phyloP scores from a whole-genome alignment of 1,140 invertebrate species.

The Ceratina japonica region DNA sequence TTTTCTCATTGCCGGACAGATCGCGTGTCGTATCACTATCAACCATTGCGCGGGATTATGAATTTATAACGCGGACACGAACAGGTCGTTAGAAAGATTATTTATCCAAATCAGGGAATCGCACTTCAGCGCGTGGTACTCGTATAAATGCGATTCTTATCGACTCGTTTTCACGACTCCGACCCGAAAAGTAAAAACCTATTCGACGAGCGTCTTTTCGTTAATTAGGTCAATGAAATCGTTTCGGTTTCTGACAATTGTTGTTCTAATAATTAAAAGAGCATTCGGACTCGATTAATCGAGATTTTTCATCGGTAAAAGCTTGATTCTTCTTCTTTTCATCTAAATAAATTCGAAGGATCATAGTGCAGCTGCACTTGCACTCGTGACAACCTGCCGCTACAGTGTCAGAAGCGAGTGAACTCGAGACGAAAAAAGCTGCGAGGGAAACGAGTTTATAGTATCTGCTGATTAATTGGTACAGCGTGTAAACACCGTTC shows the following conservation, averaged over 20 bases:
- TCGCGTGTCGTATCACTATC: conserved; percentile 61
- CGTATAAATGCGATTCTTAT: conserved; percentile 40
- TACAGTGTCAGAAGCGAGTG: conserved; percentile 13
- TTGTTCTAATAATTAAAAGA: too few relatives aligned
- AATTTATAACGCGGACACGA: conserved; percentile 67
- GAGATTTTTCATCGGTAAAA: too few relatives aligned
- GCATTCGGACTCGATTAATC: too few relatives aligned
- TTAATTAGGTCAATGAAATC: conserved; percentile 55
- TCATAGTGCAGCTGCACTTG: not conserved
- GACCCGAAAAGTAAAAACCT: not conserved
- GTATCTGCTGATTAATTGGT: conserved; percentile 75
- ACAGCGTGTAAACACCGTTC: conserved; percentile 70
- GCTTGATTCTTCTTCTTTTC: too few relatives aligned
- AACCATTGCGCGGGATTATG: conserved; percentile 63
- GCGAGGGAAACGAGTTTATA: conserved; percentile 64
- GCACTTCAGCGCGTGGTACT: conserved; percentile 32
- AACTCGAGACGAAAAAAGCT: conserved; percentile 48
- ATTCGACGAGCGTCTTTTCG: not conserved
- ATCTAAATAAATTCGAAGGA: conserved; percentile 6
- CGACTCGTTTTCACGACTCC: conserved; percentile 28
- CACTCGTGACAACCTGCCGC: conserved; percentile 26
- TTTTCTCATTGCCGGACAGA: conserved; percentile 7
- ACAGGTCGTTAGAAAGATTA: conserved; percentile 62
- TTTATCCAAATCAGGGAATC: conserved; percentile 67
- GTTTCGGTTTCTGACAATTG: not conserved